Percentiles rank a stretch among this genome's conserved stretches.
phyloP scores from a whole-genome alignment of 2,888 invertebrate species.

The Chrysolina americana region DNA sequence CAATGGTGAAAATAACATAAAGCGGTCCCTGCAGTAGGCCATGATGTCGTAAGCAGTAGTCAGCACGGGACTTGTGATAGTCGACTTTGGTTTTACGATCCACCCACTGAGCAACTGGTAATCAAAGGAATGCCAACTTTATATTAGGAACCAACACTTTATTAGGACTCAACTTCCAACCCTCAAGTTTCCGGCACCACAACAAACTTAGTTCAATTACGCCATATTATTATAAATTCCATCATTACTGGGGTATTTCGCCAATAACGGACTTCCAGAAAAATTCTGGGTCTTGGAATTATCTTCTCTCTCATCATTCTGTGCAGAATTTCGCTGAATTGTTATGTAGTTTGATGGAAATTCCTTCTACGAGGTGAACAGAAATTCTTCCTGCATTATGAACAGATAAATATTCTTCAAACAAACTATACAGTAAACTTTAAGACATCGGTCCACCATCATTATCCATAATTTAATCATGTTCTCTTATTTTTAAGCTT shows the following conservation, averaged over 20 bases:
- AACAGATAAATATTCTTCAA: too few relatives aligned
- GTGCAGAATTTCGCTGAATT: slow-evolving; percentile 33
- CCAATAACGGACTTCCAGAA: slow-evolving; percentile 40
- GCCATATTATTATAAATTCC: slow-evolving; percentile 51
- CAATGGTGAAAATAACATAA: slow-evolving; percentile 22
- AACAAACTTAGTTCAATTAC: slow-evolving; percentile 49
- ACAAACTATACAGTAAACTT: too few relatives aligned
- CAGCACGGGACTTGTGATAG: slow-evolving; percentile 26
- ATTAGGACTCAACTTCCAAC: slow-evolving; percentile 50
- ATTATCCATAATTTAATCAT: too few relatives aligned
- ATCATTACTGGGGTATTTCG: slow-evolving; percentile 48
- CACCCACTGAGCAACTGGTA: slow-evolving; percentile 45
- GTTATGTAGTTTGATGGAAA: slow-evolving; percentile 34
- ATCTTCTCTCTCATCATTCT: slow-evolving; percentile 30
- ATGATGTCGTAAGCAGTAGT: slow-evolving; percentile 38
- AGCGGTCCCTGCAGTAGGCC: slow-evolving; percentile 25
- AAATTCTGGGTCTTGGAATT: slow-evolving; percentile 36
- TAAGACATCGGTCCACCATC: too few relatives aligned
- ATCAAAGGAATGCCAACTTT: slow-evolving; percentile 51
- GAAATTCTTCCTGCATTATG: background rate
- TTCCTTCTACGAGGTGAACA: slow-evolving; percentile 19
- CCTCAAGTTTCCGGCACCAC: slow-evolving; percentile 46
- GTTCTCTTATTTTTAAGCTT: too few relatives aligned
- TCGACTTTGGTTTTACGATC: slow-evolving; percentile 31
- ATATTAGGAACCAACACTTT: slow-evolving; percentile 49